Base-by-base conservation (phyloP, 1,140 invertebrate species). In the Mercenaria mercenaria region DNA sequence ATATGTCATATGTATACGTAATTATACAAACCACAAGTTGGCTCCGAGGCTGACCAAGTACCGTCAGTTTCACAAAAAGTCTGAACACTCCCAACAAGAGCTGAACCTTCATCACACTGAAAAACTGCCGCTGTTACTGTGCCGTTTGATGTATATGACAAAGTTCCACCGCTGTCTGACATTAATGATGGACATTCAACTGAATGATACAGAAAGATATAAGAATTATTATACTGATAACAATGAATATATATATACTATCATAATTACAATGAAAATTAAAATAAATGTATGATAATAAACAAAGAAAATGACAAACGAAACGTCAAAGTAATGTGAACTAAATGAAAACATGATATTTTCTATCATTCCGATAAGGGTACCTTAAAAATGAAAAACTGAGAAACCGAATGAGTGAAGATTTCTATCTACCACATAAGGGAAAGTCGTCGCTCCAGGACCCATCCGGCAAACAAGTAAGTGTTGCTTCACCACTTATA, bases 11-110 rank as follows among this genome's bases (percentile, higher is more conserved):
- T n/a, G n/a, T n/a, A n/a, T n/a, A n/a, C n/a, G n/a, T n/a, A 61
- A 61, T 61, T 6, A 8, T 76, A 79, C 85, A 26, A 56, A 87
- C 85, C 85, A 64, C 85, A 87, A 32, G 39, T 39, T 29, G 85
- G 85, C n/a, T 32, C 39, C 8, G 72, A 18, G 39, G 20, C 34
- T 11, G 34, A 56, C 85, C 85, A 87, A 6, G 37, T 32, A n/a
- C 85, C 74, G 26, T 47, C 52, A 34, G 56, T 23, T 0, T 20
- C 4, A 79, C 85, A 87, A 10, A 43, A 6, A 61, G n/a, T 0
- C 15, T 50, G 18, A 34, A 20, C 15, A 29, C 26, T 23, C 0
- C 85, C 85, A 39, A 76, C 85, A n/a, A 87, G n/a, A 18, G 56
- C 37, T 29, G 23, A 87, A 18, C 85, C 85, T n/a, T 32, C 1